These are phyloP conservation scores for Spodoptera exigua DNA, from an alignment of 2,888 invertebrate species.

Conservation along the genomic window DNA sequence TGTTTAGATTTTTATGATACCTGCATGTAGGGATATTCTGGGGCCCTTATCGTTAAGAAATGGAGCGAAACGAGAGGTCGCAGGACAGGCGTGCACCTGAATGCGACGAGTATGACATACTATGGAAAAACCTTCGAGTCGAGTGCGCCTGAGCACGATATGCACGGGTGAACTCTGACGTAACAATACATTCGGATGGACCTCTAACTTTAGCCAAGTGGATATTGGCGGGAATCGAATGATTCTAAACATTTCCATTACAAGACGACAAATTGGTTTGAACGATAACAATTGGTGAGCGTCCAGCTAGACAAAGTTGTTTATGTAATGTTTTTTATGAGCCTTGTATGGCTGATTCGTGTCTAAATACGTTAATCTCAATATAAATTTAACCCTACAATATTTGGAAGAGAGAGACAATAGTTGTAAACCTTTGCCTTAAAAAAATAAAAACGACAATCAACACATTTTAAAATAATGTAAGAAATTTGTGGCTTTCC, in stretches of 20 bases:
- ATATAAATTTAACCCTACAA: too few species aligned
- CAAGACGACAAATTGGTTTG: conserved; percentile 8
- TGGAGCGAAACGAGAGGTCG: conserved; percentile 24
- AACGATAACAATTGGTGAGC: conserved; percentile 27
- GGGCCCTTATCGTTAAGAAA: conserved; percentile 13
- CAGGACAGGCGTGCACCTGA: conserved; percentile 56
- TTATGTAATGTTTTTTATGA: too few species aligned
- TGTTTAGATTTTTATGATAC: conserved; percentile 16
- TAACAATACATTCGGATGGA: conserved; percentile 45
- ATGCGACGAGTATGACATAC: conserved; percentile 55
- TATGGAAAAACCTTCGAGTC: conserved; percentile 57
- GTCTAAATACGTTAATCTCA: too few species aligned
- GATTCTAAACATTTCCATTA: conserved; percentile 38
- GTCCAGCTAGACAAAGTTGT: too few species aligned
- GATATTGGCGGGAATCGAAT: conserved; percentile 35
- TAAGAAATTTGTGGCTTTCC: too few species aligned
- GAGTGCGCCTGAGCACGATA: conserved; percentile 53
- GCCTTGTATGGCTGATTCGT: too few species aligned
- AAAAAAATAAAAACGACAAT: too few species aligned
- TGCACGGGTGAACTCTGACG: conserved; percentile 60
- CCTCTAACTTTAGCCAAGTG: conserved; percentile 40
- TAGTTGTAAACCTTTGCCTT: too few species aligned
- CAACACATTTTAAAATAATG: too few species aligned
- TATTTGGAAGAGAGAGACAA: too few species aligned
- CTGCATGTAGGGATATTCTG: background rate